Conservation (phyloP, 1,140 invertebrate genomes). For the Caerostris darwini region DNA sequence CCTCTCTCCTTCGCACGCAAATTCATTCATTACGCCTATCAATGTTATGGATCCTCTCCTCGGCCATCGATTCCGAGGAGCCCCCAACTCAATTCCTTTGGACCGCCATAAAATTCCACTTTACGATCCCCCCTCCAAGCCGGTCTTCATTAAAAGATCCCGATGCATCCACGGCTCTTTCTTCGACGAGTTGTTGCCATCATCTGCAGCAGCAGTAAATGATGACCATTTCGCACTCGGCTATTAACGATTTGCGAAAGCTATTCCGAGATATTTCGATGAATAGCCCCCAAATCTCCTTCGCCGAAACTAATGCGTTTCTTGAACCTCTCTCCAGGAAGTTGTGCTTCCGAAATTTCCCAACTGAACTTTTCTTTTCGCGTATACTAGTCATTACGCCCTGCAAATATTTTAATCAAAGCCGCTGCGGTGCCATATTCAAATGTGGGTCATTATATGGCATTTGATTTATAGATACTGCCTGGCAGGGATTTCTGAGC, state of each 20-base stretch:
- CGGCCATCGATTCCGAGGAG: neutral
- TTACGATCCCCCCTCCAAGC: conserved; percentile 48
- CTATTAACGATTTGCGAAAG: conserved; percentile 50
- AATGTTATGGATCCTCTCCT: conserved; percentile 18
- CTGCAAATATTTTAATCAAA: conserved; percentile 12
- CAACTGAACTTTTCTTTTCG: neutral
- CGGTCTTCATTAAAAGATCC: conserved; percentile 10
- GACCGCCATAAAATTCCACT: conserved; percentile 50
- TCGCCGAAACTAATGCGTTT: conserved; percentile 9
- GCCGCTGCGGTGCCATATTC: neutral
- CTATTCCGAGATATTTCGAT: conserved; percentile 35
- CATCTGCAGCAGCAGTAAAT: conserved; percentile 20
- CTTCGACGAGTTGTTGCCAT: conserved; percentile 48
- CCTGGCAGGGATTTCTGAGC: no score
- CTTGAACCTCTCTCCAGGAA: conserved; percentile 24
- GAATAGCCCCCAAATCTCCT: neutral
- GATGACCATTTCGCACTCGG: conserved; percentile 61
- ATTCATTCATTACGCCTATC: conserved; percentile 50
- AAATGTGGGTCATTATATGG: no score
- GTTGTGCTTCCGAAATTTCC: neutral
- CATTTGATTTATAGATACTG: no score
- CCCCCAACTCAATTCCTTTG: conserved; percentile 17
- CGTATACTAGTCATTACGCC: neutral
- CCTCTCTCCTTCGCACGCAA: conserved; percentile 6
- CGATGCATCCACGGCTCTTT: neutral